phyloP scores from a whole-genome alignment of 2,888 invertebrate genomes.

The Alviniconcha strummeri region DNA sequence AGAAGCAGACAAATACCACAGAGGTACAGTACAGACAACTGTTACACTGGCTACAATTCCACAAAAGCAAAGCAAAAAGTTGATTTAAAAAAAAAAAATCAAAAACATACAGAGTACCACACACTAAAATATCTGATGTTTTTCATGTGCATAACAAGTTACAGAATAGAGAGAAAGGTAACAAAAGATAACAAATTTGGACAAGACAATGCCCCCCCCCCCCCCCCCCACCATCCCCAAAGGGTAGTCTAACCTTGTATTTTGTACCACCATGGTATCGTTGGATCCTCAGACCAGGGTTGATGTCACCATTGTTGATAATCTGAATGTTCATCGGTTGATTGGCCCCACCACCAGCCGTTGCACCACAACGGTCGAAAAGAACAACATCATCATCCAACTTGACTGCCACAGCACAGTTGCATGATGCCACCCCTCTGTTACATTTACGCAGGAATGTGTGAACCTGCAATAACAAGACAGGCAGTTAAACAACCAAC shows the following conservation, averaged over 20 bases:
- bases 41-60: too few relatives aligned
- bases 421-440: slow-evolving; percentile 45
- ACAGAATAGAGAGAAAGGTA: too few relatives aligned
- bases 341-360: not conserved
- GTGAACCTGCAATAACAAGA: slow-evolving; percentile 38
- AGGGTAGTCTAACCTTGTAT: slow-evolving; percentile 41
- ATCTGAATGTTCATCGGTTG: slow-evolving; percentile 43
- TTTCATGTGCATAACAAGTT: too few relatives aligned
- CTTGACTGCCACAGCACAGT: slow-evolving; percentile 48
- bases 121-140: too few relatives aligned
- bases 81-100: too few relatives aligned
- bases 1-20: slow-evolving; percentile 21
- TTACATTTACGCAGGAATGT: slow-evolving; percentile 44
- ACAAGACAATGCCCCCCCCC: too few relatives aligned
- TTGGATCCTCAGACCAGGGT: slow-evolving; percentile 45
- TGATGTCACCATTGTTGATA: slow-evolving; percentile 45
- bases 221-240: too few relatives aligned
- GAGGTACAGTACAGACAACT: not conserved
- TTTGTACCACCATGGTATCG: slow-evolving; percentile 44
- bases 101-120: too few relatives aligned
- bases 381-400: slow-evolving; percentile 50
- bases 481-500: not conserved
- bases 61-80: too few relatives aligned
- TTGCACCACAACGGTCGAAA: slow-evolving; percentile 48
- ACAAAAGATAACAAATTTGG: too few relatives aligned